Evolutionary conservation across 35 echinoderm and acorn worm species (phyloP).

Genomic region (Chiridota heheva): DNA sequence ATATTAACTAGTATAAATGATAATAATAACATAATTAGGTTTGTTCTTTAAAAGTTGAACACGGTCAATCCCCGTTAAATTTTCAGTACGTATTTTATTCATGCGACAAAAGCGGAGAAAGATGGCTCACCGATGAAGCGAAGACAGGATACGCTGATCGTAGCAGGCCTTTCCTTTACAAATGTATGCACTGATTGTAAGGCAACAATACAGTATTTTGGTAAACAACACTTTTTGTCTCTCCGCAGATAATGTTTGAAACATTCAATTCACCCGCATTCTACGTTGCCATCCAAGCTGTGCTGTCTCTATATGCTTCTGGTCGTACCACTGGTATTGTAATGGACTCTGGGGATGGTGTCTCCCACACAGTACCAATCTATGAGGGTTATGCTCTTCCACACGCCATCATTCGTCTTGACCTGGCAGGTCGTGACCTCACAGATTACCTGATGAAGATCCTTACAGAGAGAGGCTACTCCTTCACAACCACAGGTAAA

Average conservation of each 20-base stretch:
- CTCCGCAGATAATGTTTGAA: conserved; percentile 34
- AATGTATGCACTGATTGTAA: no score
- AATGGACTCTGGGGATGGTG: conserved; percentile 66
- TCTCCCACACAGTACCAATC: conserved; percentile 66
- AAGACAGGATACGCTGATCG: no score
- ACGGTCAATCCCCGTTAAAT: no score
- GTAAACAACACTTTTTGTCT: no score
- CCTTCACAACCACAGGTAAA: conserved; percentile 61
- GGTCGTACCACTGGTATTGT: conserved; percentile 55
- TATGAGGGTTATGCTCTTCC: conserved; percentile 59
- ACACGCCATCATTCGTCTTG: conserved; percentile 32
- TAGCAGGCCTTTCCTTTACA: no score
- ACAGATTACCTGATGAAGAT: conserved; percentile 48
- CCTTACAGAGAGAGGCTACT: conserved; percentile 31
- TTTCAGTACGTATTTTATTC: no score
- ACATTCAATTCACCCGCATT: conserved; percentile 31
- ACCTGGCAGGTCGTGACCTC: conserved; percentile 48
- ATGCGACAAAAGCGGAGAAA: no score
- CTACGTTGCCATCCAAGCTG: conserved; percentile 24
- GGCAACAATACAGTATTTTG: no score
- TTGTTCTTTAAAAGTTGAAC: no score
- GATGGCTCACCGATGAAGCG: no score
- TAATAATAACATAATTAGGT: no score
- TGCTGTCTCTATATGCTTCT: conserved; percentile 34
- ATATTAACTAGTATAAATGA: no score